Evolutionary conservation across 2,113 vertebrate species (phyloP), one percentile per base, ranked within the genome.

Genomic region (Strix aluco): DNA sequence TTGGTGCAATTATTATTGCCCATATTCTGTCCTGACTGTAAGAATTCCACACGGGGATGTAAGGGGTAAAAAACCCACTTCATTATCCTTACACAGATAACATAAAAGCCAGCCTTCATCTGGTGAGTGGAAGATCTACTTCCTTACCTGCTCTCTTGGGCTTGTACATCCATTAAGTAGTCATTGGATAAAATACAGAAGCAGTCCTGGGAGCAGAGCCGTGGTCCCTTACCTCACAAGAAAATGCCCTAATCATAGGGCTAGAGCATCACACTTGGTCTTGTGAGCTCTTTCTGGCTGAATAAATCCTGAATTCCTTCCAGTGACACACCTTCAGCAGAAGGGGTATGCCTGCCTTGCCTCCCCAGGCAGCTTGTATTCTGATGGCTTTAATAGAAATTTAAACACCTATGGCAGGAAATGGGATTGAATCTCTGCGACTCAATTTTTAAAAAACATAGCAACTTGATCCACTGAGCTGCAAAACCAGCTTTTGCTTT

Each of bases 161-260:
- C 25, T 81, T 78, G 69, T 52, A 57, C 52, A 75, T 96, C 86
- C 93, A 96, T 94, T 96, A 94, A 81, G 66, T 40, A 95, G 90
- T 93, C 86, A 95, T 25, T 89, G 83, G 52, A 92, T 94, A 89
- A 96, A 96, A 95, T 67, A 84, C 59, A 92, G 89, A 90, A 81
- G 57, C 80, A 92, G 61, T 84, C 16, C 47, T 89, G 73, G 5
- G 7, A 95, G 22, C n/a, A 81, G 77, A 79, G 46, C 22, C 3
- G 2, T 46, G 29, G 93, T 94, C 83, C 63, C 61, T 92, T 89
- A 74, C 65, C 38, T 89, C 91, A 89, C 63, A 86, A 88, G 51
- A 58, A 77, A 95, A 47, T 75, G 71, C 58, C 36, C 30, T 94
- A 86, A 71, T 86, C 86, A 71, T 1, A 71, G 61, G 29, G 25